Base-by-base conservation (phyloP, 2,888 invertebrate species). In the Andrena trimmerana region DNA sequence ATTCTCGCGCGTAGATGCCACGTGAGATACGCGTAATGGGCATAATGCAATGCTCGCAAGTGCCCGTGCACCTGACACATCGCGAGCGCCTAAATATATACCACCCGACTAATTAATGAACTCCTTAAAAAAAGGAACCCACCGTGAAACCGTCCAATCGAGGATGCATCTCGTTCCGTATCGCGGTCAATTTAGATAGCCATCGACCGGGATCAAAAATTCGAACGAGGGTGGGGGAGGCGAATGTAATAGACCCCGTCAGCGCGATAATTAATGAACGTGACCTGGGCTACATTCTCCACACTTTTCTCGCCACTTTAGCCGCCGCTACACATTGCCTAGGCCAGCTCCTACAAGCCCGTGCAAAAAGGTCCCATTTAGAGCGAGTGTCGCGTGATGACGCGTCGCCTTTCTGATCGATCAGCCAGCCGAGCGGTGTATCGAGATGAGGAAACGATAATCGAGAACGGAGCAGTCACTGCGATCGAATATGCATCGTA, bases 191-290 rank as follows among this genome's bases (percentile, higher is more conserved):
- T 91, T 91, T 91, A 91, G 91, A 91, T 90, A 90, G 85, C 82
- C 74, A 91, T 91, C 91, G 87, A 82, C 66, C 79, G 89, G 57
- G 83, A 86, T 89, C 87, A 87, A 85, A 90, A 89, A 86, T 90
- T 88, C 85, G 85, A 86, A 89, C 81, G 84, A 84, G 83, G 66
- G 68, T 77, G 82, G 84, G 78, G 57, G 1, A 57, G 73, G 68
- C 70, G 85, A 84, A 67, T 88, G 90, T 88, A 88, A 89, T 87
- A 88, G 88, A 87, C 80, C 86, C 87, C 89, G 88, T 90, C 92
- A 90, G 86, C 75, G 68, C 72, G 86, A 82, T 92, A 92, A 92
- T 92, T 92, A 92, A 92, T 90, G 89, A 90, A 90, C 84, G 76
- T 69, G 72, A 71, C n/a, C 70, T 52, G 66, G 57, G 24, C 13